phyloP scores from a whole-genome alignment of 53 echinoderm and acorn worm genomes.

The Pentamera pediparva region DNA sequence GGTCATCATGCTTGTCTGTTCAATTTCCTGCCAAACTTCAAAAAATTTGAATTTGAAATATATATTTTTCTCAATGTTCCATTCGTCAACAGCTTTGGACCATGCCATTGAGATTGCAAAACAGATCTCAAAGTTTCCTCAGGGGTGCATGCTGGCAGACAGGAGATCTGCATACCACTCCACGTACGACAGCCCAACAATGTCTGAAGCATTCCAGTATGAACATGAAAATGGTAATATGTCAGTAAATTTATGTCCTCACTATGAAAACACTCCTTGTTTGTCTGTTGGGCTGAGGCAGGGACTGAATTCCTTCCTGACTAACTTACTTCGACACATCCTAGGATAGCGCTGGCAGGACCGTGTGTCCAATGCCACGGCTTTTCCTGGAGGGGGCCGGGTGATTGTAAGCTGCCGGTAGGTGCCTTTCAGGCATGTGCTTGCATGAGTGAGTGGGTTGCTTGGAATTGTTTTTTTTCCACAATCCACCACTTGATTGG shows the following conservation, averaged over 20 bases:
- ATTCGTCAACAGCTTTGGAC: constrained; percentile 48
- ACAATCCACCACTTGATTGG: no score
- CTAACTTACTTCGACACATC: not conserved
- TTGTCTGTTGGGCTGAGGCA: not conserved
- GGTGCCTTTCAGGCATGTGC: no score
- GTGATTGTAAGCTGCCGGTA: no score
- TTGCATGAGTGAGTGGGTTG: no score
- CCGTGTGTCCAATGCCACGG: not conserved
- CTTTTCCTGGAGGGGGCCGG: no score
- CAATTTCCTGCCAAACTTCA: no score
- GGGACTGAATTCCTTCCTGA: not conserved
- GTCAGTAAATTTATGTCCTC: not conserved
- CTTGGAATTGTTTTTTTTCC: no score
- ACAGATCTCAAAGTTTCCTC: constrained; percentile 68
- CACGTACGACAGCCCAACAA: constrained; percentile 41
- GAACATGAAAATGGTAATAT: constrained; percentile 79
- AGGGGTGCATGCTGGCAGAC: constrained; percentile 67
- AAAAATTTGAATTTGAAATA: not conserved
- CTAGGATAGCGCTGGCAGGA: not conserved
- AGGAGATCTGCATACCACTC: constrained; percentile 53
- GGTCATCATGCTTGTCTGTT: not conserved
- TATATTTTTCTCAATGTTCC: not conserved
- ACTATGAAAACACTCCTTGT: not conserved
- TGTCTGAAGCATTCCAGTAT: constrained; percentile 63
- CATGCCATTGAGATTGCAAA: constrained; percentile 76